Evolutionary conservation across 2,113 vertebrate species (phyloP).

Genomic region (Chloropsis cyanopogon): DNA sequence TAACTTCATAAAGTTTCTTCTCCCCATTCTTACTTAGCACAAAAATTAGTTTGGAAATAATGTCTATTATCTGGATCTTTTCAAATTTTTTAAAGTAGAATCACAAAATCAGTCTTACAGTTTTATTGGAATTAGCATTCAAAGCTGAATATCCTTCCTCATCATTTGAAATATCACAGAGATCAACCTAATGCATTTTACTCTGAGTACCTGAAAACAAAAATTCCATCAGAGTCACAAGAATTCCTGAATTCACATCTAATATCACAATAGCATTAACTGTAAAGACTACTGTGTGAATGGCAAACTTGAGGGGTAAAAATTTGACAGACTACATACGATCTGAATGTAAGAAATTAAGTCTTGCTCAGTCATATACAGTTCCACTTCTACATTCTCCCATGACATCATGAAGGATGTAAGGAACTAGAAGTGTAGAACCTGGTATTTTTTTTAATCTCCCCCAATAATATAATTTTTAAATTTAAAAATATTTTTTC

Average conservation of each 20-base stretch:
- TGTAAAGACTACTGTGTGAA: neutral
- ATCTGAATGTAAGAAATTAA: neutral
- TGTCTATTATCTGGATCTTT: neutral
- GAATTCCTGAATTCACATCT: neutral
- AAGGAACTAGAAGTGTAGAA: neutral
- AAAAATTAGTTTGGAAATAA: neutral
- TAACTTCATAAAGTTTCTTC: neutral
- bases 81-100: neutral
- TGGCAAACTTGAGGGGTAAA: neutral
- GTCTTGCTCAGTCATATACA: neutral
- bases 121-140: neutral
- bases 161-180: neutral
- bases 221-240: neutral
- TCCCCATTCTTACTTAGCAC: neutral
- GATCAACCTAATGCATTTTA: neutral
- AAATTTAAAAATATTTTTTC: neutral
- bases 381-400: neutral
- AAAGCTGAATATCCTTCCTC: neutral
- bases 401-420: neutral
- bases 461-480: neutral
- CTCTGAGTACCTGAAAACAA: neutral
- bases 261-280: neutral
- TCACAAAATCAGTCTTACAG: neutral
- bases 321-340: neutral
- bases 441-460: neutral